phyloP scores from a whole-genome alignment of 1,140 invertebrate species.

The Drosophila ogumai region DNA sequence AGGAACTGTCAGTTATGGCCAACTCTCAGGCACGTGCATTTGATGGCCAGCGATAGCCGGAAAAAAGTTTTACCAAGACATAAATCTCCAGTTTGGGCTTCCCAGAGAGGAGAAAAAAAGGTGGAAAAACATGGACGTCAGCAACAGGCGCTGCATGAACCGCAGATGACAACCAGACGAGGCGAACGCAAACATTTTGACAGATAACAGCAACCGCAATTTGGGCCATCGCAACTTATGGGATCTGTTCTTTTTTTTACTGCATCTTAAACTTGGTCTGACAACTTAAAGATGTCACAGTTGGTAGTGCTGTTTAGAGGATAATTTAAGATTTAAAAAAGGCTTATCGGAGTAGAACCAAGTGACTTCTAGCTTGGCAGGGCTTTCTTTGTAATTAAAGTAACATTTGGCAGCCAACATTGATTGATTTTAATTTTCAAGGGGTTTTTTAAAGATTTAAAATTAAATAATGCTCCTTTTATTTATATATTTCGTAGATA shows the following conservation, averaged over 20 bases:
- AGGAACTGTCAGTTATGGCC: constrained; percentile 59
- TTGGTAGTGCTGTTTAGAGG: neutral
- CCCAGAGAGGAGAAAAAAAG: constrained; percentile 1
- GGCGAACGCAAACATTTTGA: constrained; percentile 39
- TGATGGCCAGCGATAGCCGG: constrained; percentile 62
- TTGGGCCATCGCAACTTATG: neutral
- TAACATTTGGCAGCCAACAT: too few species aligned
- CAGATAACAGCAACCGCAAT: constrained; percentile 31
- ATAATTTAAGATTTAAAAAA: neutral
- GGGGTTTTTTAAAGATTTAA: too few species aligned
- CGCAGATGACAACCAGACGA: constrained; percentile 36
- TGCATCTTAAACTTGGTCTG: constrained; percentile 5
- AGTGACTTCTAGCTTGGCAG: neutral
- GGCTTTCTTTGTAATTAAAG: too few species aligned
- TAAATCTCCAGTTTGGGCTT: constrained; percentile 63
- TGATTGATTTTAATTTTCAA: too few species aligned
- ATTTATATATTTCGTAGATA: neutral
- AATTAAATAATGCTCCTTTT: too few species aligned
- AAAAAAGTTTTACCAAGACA: constrained; percentile 54
- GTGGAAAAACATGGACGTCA: constrained; percentile 40
- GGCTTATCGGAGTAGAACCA: neutral
- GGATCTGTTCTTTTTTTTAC: neutral
- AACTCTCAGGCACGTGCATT: constrained; percentile 63
- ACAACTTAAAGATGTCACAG: constrained; percentile 2
- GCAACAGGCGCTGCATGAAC: constrained; percentile 65